These are phyloP conservation scores for Cygnus buccinator DNA, from an alignment of 2,113 vertebrate species.

Conservation along the genomic window DNA sequence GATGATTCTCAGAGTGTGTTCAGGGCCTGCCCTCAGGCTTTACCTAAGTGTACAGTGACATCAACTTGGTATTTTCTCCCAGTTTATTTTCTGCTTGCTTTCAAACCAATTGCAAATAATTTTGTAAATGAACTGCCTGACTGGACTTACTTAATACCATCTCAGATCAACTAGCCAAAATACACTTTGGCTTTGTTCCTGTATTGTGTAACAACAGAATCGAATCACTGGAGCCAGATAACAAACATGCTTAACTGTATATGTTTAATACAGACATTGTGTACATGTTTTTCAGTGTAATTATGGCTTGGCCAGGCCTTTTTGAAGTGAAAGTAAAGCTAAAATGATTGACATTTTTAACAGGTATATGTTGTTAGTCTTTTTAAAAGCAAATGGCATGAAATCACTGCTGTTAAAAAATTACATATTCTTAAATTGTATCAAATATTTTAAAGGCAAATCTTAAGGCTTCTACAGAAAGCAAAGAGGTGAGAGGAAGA, in stretches of 20 bases:
- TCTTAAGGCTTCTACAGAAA: not conserved
- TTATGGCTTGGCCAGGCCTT: not conserved
- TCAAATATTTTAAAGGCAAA: not conserved
- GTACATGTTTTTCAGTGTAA: not conserved
- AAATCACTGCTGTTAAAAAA: not conserved
- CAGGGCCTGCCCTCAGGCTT: not conserved
- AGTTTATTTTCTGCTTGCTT: conserved; percentile 11
- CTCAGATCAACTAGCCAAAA: not conserved
- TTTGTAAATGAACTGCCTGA: conserved; percentile 11
- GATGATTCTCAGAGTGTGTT: not conserved
- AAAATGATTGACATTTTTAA: not conserved
- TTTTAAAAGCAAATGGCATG: not conserved
- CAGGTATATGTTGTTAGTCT: not conserved
- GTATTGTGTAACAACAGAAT: not conserved
- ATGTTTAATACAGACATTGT: not conserved
- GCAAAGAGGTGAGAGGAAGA: not conserved
- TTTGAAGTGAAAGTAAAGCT: not conserved
- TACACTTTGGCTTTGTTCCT: not conserved
- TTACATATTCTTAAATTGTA: rapidly evolving
- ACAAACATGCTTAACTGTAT: no score
- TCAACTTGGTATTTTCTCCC: not conserved
- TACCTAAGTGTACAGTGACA: not conserved
- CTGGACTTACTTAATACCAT: not conserved
- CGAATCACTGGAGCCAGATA: not conserved
- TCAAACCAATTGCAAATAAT: conserved; percentile 14